phyloP scores from a whole-genome alignment of 2,797 vertebrate species.

The Rousettus madagascariensis region DNA sequence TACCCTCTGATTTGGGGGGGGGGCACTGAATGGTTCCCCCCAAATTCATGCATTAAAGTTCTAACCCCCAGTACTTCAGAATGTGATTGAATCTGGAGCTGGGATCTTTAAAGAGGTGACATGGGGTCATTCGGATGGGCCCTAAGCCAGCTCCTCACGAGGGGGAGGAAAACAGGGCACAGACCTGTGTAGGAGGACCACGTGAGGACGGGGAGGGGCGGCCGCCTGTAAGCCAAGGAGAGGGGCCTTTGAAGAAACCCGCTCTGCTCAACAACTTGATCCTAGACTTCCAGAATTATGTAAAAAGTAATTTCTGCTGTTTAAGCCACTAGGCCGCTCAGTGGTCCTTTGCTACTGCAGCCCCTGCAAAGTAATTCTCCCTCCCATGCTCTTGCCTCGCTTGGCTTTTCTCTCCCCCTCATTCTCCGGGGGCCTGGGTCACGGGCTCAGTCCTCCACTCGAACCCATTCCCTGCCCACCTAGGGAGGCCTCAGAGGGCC shows the following conservation, averaged over 20 bases:
- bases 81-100: not conserved
- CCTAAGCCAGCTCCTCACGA: not conserved
- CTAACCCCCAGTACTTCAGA: not conserved
- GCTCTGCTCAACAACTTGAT: not conserved
- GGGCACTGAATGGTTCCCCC: not conserved
- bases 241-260: not conserved
- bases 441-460: not conserved
- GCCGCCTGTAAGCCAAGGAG: not conserved
- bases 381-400: not conserved
- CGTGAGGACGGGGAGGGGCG: not conserved
- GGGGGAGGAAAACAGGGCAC: not conserved
- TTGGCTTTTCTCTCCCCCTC: not conserved
- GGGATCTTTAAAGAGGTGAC: not conserved
- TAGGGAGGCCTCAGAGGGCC: not conserved
- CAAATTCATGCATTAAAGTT: not conserved
- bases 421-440: not conserved
- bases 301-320: not conserved
- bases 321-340: not conserved
- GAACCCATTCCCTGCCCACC: not conserved
- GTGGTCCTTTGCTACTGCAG: not conserved
- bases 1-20: not conserved
- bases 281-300: not conserved
- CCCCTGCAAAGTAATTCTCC: fast-evolving
- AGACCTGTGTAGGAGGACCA: not conserved
- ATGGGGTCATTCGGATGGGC: not conserved